Conservation (phyloP, 2,797 vertebrate species). For the Orientallactaga sibirica region DNA sequence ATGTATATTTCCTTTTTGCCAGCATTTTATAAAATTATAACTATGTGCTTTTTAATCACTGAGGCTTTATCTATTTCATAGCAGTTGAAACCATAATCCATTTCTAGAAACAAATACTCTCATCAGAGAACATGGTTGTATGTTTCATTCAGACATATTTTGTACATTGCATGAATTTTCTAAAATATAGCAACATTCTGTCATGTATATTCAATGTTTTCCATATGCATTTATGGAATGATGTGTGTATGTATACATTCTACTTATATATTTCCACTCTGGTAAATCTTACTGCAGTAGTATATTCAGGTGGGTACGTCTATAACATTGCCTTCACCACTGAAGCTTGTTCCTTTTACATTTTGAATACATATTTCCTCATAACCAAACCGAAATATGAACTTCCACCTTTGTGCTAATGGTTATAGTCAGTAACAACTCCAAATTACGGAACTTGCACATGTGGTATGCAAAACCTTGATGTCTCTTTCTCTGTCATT, state of each 20-base stretch:
- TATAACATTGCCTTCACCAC: background rate
- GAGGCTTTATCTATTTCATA: no score
- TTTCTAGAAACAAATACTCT: background rate
- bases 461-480: background rate
- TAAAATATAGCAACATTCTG: background rate
- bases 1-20: background rate
- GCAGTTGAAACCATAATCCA: background rate
- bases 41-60: background rate
- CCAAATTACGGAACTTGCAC: background rate
- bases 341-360: no score
- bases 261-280: background rate
- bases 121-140: background rate
- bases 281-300: background rate
- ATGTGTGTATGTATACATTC: background rate
- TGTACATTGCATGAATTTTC: background rate
- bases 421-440: background rate
- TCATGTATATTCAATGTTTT: background rate
- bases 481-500: background rate
- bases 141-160: background rate
- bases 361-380: no score
- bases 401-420: background rate
- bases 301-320: rapidly evolving
- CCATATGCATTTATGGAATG: background rate
- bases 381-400: no score
- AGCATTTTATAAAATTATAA: background rate